These are phyloP conservation scores for Parambassis ranga DNA, from an alignment of 2,797 vertebrate genomes.

Conservation along the genomic window DNA sequence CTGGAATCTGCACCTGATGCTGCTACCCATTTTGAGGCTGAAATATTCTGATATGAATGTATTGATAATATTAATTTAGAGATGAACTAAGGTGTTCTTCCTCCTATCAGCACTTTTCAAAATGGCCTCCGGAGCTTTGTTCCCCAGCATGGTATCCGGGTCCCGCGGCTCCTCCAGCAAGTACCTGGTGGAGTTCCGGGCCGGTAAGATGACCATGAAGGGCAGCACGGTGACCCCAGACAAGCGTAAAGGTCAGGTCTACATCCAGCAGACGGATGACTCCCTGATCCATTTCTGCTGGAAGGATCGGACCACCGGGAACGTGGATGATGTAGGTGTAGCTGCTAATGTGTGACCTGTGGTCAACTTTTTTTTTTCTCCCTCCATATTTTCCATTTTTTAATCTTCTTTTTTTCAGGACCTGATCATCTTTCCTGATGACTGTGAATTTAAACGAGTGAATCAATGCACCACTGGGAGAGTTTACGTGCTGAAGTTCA, in stretches of 20 bases:
- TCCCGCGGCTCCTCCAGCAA: constrained; percentile 95
- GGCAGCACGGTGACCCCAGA: constrained; percentile 95
- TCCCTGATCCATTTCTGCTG: constrained; percentile 98
- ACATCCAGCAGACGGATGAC: constrained; percentile 97
- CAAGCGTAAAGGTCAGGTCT: constrained; percentile 94
- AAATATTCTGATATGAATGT: no score
- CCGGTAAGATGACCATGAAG: constrained; percentile 96
- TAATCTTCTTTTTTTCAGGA: constrained; percentile 87
- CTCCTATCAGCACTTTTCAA: no score
- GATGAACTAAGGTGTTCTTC: no score
- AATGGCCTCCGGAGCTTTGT: constrained; percentile 95
- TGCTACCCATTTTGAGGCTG: no score
- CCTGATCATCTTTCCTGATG: constrained; percentile 96
- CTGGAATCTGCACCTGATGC: no score
- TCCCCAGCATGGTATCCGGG: constrained; percentile 94
- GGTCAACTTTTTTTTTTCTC: neutral
- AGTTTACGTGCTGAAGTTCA: constrained; percentile 96
- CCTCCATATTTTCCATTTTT: neutral
- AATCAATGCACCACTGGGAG: constrained; percentile 94
- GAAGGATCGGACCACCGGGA: constrained; percentile 94
- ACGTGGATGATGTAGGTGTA: constrained; percentile 90
- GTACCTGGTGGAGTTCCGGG: constrained; percentile 95
- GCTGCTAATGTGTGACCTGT: neutral
- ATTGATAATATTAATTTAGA: no score
- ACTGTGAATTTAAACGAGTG: constrained; percentile 97